phyloP scores from a whole-genome alignment of 1,140 invertebrate genomes.

The Scaptodrosophila lebanonensis region DNA sequence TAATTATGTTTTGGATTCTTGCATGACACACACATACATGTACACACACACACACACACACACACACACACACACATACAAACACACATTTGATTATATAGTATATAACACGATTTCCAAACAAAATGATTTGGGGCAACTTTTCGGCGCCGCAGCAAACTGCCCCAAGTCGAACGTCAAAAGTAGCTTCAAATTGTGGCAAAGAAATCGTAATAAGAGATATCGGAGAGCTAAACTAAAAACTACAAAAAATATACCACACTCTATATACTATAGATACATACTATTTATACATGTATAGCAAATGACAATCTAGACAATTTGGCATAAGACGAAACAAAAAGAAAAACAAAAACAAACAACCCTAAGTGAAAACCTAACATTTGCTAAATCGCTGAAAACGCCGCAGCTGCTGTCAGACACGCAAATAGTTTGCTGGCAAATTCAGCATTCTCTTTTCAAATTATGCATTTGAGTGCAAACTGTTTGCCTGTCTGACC shows the following conservation, averaged over 20 bases:
- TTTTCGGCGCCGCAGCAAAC: constrained; percentile 4
- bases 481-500: too few species aligned
- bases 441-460: too few species aligned
- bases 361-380: not conserved
- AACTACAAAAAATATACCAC: too few species aligned
- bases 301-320: constrained; percentile 67
- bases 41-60: not conserved
- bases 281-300: constrained; percentile 36
- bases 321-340: constrained; percentile 27
- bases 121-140: constrained; percentile 15
- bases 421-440: constrained; percentile 3
- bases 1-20: constrained; percentile 66
- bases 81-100: not conserved
- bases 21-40: not conserved
- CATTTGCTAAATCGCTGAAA: constrained; percentile 38
- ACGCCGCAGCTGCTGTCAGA: too few species aligned
- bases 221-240: not conserved
- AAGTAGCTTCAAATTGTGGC: constrained; percentile 18
- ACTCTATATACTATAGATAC: too few species aligned
- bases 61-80: not conserved
- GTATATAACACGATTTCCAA: not conserved
- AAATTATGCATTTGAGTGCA: too few species aligned
- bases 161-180: constrained; percentile 20
- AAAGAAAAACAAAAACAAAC: constrained; percentile 17
- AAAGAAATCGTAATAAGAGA: not conserved